Conservation (phyloP, 2,888 invertebrate genomes). For the Leptinotarsa tumamoca region DNA sequence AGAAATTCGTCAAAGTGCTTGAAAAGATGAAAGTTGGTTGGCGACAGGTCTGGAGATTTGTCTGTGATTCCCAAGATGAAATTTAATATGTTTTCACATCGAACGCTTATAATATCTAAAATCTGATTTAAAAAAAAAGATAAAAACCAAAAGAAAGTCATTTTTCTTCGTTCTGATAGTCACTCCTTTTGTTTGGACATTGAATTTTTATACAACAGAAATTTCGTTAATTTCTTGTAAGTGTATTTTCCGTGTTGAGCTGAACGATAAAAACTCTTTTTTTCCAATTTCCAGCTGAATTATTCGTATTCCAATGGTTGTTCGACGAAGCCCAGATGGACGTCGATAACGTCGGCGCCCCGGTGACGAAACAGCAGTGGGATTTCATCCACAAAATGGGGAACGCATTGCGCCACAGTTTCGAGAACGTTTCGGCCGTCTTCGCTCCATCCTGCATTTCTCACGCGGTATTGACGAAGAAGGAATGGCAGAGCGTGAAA, state of each 20-base stretch:
- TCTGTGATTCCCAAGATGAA: too few species aligned
- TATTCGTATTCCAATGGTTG: conserved; percentile 95
- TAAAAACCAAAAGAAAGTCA: too few species aligned
- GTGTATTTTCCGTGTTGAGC: not conserved
- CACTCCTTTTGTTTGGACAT: too few species aligned
- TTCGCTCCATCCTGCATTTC: conserved; percentile 95
- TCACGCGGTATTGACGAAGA: conserved; percentile 87
- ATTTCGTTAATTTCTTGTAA: too few species aligned
- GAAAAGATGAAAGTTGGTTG: too few species aligned
- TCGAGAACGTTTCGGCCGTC: conserved; percentile 87
- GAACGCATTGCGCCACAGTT: conserved; percentile 82
- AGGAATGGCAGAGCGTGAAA: conserved; percentile 88
- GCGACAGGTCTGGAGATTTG: too few species aligned
- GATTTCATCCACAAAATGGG: conserved; percentile 93
- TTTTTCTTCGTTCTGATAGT: too few species aligned
- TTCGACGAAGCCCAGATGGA: conserved; percentile 96
- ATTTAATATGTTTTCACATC: too few species aligned
- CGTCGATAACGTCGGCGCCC: conserved; percentile 91
- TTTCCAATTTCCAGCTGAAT: conserved; percentile 74
- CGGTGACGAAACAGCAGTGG: conserved; percentile 91
- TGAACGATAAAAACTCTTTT: not conserved
- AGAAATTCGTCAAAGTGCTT: too few species aligned
- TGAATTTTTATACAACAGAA: too few species aligned
- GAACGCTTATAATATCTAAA: too few species aligned
- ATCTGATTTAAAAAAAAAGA: too few species aligned